Evolutionary conservation across 2,888 invertebrate genomes (phyloP).

Genomic region (Perizoma flavofasciatum): DNA sequence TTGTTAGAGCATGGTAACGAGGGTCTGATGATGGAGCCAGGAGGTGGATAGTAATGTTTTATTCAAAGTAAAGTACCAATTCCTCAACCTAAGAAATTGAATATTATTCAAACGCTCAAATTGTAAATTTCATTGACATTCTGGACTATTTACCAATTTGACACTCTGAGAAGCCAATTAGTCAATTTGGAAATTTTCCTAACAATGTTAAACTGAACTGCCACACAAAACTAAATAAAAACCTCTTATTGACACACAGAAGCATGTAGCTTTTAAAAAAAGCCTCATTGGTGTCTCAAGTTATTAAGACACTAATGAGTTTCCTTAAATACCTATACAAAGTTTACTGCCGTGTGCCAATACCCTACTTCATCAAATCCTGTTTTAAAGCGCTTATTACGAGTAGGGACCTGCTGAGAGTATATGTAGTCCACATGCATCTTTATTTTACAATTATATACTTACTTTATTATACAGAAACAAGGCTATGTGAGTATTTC

Average conservation of each 20-base stretch:
- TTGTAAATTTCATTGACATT: no score
- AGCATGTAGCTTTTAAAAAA: background rate
- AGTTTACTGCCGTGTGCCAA: constrained; percentile 40
- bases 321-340: constrained; percentile 8
- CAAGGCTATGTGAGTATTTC: background rate
- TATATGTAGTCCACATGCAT: background rate
- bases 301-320: constrained; percentile 4
- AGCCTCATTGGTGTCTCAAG: background rate
- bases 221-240: no score
- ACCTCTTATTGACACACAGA: background rate
- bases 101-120: no score
- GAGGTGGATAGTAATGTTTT: no score
- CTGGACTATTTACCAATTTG: no score
- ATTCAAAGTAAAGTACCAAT: no score
- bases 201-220: no score
- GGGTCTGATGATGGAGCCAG: no score
- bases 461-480: background rate
- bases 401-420: background rate
- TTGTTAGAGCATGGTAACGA: no score
- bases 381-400: constrained; percentile 35
- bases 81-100: no score
- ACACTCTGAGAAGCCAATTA: no score
- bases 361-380: constrained; percentile 46
- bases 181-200: no score
- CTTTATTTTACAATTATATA: constrained; percentile 1